A percentile compares a stretch with the other conserved stretches of the same genome.
Evolutionary conservation across 2,113 vertebrate genomes (phyloP).

Genomic region (Aplodontia rufa): DNA sequence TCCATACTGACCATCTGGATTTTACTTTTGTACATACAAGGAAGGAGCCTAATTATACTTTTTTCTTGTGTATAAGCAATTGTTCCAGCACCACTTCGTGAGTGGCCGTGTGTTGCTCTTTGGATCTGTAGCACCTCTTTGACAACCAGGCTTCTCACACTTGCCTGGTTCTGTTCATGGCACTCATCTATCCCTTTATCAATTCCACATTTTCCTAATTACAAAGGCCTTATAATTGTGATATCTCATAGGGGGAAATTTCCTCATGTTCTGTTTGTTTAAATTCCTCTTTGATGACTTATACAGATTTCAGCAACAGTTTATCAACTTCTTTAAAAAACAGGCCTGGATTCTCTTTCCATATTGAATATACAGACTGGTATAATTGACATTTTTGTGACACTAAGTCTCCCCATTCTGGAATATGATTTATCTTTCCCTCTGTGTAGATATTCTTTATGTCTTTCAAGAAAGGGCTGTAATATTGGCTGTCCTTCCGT

Average conservation of each 20-base stretch:
- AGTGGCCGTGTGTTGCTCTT: background rate
- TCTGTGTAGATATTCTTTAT: background rate
- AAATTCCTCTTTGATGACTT: background rate
- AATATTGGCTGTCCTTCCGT: background rate
- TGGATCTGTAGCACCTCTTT: background rate
- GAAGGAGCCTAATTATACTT: background rate
- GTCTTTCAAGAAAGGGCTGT: background rate
- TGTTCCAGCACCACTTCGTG: background rate
- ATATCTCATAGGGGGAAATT: background rate
- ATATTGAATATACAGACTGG: background rate
- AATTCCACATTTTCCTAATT: conserved; percentile 1
- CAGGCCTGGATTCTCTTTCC: background rate
- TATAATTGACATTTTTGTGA: background rate
- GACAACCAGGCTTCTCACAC: background rate
- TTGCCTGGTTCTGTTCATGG: background rate
- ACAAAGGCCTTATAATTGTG: background rate
- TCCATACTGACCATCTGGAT: too few relatives aligned
- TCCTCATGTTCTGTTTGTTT: background rate
- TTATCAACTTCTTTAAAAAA: background rate
- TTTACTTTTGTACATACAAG: background rate
- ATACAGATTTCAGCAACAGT: background rate
- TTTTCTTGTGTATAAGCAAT: background rate
- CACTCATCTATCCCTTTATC: background rate
- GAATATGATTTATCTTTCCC: background rate
- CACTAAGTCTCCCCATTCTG: background rate